Evolutionary conservation across 2,888 invertebrate genomes (phyloP).

Genomic region (Erynnis tages): DNA sequence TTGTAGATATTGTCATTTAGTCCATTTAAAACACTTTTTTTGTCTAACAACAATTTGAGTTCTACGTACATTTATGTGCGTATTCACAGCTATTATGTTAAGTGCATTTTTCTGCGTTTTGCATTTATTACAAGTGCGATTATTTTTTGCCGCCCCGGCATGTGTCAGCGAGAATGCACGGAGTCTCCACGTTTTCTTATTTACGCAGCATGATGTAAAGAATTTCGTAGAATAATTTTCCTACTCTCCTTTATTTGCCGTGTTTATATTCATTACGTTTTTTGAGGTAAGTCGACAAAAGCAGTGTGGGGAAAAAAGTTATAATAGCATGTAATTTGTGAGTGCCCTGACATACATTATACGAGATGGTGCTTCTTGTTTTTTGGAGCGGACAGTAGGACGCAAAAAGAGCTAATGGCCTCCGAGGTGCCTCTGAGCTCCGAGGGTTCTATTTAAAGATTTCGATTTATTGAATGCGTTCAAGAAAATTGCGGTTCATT

Average conservation of each 20-base stretch:
- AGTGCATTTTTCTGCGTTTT: neutral
- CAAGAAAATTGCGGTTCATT: constrained; percentile 26
- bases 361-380: constrained; percentile 22
- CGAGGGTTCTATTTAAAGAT: constrained; percentile 27
- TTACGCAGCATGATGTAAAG: constrained; percentile 24
- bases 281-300: constrained; percentile 24
- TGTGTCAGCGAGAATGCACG: constrained; percentile 11
- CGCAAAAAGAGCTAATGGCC: constrained; percentile 21
- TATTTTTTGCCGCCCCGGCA: constrained; percentile 1
- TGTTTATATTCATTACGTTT: constrained; percentile 28
- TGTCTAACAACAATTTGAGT: too few species aligned
- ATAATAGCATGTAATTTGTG: constrained; percentile 27
- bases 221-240: constrained; percentile 28
- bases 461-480: constrained; percentile 27
- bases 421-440: constrained; percentile 13
- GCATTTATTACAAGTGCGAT: constrained; percentile 1
- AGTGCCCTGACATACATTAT: constrained; percentile 22
- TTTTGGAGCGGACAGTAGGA: constrained; percentile 10
- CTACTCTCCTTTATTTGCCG: constrained; percentile 22
- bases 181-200: constrained; percentile 19
- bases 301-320: constrained; percentile 20
- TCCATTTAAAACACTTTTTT: too few species aligned
- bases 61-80: too few species aligned
- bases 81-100: neutral
- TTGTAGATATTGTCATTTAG: too few species aligned